These are phyloP conservation scores for Calameuta pallipes DNA, from an alignment of 2,888 invertebrate genomes.

Conservation along the genomic window DNA sequence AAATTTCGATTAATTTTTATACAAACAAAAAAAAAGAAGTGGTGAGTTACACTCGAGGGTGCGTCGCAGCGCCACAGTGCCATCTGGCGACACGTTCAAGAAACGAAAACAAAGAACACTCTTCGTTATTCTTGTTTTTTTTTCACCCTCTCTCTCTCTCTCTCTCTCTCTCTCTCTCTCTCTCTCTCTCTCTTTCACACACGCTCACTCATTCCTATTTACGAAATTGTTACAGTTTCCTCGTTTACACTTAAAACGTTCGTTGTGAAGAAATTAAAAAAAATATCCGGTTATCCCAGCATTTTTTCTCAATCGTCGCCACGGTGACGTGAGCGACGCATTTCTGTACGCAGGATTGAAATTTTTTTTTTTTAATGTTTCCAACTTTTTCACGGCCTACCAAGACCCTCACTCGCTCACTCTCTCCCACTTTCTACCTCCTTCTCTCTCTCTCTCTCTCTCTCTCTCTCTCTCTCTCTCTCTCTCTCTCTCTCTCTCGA, in stretches of 20 bases:
- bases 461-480: constrained; percentile 14
- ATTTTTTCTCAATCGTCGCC: constrained; percentile 15
- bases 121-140: background rate
- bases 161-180: constrained; percentile 16
- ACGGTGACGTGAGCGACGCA: background rate
- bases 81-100: background rate
- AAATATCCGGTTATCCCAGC: constrained; percentile 9
- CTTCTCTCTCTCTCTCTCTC: constrained; percentile 10
- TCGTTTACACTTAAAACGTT: background rate
- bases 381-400: background rate
- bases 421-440: constrained; percentile 7
- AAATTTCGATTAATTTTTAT: constrained; percentile 62
- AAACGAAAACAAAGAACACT: background rate
- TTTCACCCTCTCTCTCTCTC: constrained; percentile 18
- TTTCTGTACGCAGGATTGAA: background rate
- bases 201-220: background rate
- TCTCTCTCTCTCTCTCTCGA: constrained; percentile 25
- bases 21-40: constrained; percentile 50
- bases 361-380: background rate
- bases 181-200: background rate
- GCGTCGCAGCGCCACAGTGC: constrained; percentile 36
- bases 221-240: background rate
- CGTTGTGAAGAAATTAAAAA: constrained; percentile 5
- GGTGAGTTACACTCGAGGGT: constrained; percentile 60
- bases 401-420: constrained; percentile 12